Conservation (phyloP, 2,113 vertebrate genomes). For the Muntiacus reevesi region DNA sequence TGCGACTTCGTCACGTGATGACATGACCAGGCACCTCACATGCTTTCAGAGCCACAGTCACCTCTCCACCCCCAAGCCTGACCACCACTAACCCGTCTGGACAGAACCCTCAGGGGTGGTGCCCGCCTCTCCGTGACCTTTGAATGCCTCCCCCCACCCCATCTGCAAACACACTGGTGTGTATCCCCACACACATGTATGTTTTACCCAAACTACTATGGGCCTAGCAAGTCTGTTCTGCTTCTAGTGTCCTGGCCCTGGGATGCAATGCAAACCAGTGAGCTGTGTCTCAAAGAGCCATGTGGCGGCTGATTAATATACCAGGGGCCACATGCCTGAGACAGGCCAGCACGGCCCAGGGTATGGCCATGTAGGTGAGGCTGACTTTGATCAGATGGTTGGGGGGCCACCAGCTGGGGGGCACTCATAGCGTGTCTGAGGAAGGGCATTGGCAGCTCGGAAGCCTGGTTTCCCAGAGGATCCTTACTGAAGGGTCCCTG, state of each 20-base stretch:
- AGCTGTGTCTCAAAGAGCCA: neutral
- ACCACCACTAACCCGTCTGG: too few relatives aligned
- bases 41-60: neutral
- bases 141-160: rapidly evolving
- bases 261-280: neutral
- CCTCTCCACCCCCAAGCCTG: neutral
- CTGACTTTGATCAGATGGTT: neutral
- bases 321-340: rapidly evolving
- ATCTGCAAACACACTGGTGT: neutral
- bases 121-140: neutral
- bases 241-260: neutral
- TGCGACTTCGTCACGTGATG: rapidly evolving
- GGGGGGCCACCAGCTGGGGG: neutral
- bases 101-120: too few relatives aligned
- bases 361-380: neutral
- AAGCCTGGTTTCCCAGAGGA: too few relatives aligned
- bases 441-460: neutral
- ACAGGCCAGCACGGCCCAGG: neutral
- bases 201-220: rapidly evolving
- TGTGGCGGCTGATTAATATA: neutral
- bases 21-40: neutral
- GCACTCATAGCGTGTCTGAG: neutral
- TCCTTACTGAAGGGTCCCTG: neutral
- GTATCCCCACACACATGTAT: too few relatives aligned
- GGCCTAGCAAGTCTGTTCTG: neutral